These are phyloP conservation scores for Microctenopoma stevenorrisi DNA, from an alignment of 2,797 vertebrate genomes.

Conservation along the genomic window DNA sequence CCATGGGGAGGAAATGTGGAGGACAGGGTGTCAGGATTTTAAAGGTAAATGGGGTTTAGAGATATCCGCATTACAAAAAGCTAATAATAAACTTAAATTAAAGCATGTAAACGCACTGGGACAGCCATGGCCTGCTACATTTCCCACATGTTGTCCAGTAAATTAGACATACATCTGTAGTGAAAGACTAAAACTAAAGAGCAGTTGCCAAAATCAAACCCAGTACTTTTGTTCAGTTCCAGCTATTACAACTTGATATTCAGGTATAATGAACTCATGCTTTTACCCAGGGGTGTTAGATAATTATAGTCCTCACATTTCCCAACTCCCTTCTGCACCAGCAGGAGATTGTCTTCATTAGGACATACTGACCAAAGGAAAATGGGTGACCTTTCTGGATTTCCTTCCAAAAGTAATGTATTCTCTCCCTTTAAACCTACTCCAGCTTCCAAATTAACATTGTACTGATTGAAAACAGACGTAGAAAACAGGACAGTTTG, in stretches of 20 bases:
- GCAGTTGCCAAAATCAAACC: slow-evolving; percentile 18
- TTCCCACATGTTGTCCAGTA: background rate
- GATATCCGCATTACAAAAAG: background rate
- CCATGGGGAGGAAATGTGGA: background rate
- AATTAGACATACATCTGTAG: background rate
- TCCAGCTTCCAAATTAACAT: slow-evolving; percentile 45
- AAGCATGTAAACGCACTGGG: background rate
- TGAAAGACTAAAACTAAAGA: slow-evolving; percentile 19
- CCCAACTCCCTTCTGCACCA: slow-evolving; percentile 43
- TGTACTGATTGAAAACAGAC: slow-evolving; percentile 10
- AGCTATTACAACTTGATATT: slow-evolving; percentile 56
- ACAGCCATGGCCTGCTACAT: background rate
- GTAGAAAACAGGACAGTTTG: no score
- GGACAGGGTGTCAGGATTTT: background rate
- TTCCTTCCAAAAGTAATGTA: slow-evolving; percentile 34
- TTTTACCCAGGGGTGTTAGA: slow-evolving; percentile 52
- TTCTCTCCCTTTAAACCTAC: slow-evolving; percentile 26
- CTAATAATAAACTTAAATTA: background rate
- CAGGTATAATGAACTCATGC: slow-evolving; percentile 59
- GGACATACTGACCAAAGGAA: slow-evolving; percentile 64
- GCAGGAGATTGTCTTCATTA: slow-evolving; percentile 71
- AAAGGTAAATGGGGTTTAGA: background rate
- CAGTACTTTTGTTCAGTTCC: slow-evolving; percentile 26
- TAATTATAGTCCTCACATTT: slow-evolving; percentile 60
- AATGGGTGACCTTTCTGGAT: slow-evolving; percentile 67